Percentiles rank a stretch among this genome's conserved stretches.
phyloP scores from a whole-genome alignment of 2,888 invertebrate genomes.

The Sympetrum striolatum region DNA sequence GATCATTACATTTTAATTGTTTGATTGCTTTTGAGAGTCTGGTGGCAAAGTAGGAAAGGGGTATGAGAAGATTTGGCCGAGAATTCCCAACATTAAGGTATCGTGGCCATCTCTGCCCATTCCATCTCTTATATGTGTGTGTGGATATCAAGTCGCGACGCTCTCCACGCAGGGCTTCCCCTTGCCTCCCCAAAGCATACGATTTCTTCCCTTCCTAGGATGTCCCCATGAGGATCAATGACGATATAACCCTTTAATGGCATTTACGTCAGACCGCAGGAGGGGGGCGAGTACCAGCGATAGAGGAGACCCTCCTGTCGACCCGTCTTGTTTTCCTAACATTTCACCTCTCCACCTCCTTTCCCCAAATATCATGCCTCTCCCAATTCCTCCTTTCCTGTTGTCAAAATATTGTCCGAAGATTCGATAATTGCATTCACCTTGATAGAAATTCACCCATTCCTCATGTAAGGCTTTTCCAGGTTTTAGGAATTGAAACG shows the following conservation, averaged over 20 bases:
- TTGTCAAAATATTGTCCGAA: background rate
- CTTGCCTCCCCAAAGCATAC: background rate
- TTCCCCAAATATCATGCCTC: conserved; percentile 5
- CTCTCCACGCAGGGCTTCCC: conserved; percentile 6
- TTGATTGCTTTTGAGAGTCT: background rate
- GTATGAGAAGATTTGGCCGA: background rate
- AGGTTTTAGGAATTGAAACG: too few species aligned
- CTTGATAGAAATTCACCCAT: too few species aligned
- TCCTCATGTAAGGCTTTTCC: too few species aligned
- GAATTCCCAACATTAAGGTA: background rate
- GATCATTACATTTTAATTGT: too few species aligned
- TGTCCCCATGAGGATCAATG: conserved; percentile 29
- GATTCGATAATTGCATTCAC: too few species aligned
- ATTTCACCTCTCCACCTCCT: conserved; percentile 44
- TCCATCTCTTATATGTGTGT: background rate
- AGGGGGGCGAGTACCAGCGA: conserved; percentile 49
- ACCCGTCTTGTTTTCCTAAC: background rate
- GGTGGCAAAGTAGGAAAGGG: background rate
- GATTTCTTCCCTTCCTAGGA: background rate
- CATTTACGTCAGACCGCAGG: conserved; percentile 4
- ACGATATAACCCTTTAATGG: conserved; percentile 35
- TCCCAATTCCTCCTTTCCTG: background rate
- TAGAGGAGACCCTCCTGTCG: conserved; percentile 44
- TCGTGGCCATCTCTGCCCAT: background rate
- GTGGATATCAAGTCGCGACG: conserved; percentile 34